Percentiles rank a stretch among this genome's conserved stretches.
phyloP scores from a whole-genome alignment of 2,113 vertebrate genomes.

The Zeus faber region DNA sequence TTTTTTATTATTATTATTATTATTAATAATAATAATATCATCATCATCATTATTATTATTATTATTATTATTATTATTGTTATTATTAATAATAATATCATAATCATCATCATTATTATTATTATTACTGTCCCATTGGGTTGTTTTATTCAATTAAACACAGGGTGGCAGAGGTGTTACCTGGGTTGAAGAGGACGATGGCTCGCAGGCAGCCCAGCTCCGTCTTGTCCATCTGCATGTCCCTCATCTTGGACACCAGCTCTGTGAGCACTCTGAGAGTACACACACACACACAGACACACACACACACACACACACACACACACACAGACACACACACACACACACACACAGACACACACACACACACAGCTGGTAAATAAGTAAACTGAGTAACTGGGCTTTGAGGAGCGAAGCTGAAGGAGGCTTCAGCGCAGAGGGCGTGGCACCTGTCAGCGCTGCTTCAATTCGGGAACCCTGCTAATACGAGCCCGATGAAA shows the following conservation, averaged over 20 bases:
- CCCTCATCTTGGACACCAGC: background rate
- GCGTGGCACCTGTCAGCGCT: background rate
- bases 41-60: no score
- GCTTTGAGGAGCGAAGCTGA: no score
- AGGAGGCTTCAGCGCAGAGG: background rate
- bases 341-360: background rate
- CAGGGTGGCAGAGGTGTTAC: background rate
- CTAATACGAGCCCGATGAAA: background rate
- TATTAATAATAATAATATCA: no score
- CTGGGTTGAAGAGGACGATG: background rate
- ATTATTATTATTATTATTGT: no score
- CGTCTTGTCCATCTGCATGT: constrained; percentile 1
- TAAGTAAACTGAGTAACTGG: no score
- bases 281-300: background rate
- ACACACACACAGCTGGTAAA: background rate
- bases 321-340: background rate
- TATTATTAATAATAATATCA: no score
- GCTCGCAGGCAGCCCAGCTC: background rate
- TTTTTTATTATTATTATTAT: no score
- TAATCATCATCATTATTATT: no score
- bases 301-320: background rate
- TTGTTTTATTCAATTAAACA: no score
- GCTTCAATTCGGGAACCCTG: background rate
- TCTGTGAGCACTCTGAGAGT: background rate
- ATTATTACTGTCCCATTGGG: no score